These are phyloP conservation scores for Ovibos moschatus DNA, from an alignment of 2,113 vertebrate species.

Conservation along the genomic window DNA sequence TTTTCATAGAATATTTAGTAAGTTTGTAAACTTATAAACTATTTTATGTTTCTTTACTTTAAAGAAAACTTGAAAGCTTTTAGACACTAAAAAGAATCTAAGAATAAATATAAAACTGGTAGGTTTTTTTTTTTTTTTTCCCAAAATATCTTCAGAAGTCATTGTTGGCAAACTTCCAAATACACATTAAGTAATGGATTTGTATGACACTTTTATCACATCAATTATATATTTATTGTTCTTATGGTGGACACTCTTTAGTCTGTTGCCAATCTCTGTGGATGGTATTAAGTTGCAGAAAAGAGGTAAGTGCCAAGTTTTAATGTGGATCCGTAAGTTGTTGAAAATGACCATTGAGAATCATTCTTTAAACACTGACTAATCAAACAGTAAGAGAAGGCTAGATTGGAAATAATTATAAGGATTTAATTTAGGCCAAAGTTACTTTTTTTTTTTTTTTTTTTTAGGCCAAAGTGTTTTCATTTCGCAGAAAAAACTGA, in stretches of 20 bases:
- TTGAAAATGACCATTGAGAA: not conserved
- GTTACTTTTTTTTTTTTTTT: not conserved
- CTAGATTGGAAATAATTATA: not conserved
- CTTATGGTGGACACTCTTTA: not conserved
- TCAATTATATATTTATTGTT: not conserved
- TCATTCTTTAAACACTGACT: not conserved
- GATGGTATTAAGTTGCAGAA: not conserved
- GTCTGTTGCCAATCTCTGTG: not conserved
- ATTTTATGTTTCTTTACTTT: not conserved
- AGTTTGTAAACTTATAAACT: not conserved
- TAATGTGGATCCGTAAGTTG: not conserved
- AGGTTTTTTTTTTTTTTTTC: not conserved
- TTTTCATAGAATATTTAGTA: not conserved
- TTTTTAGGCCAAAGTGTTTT: not conserved
- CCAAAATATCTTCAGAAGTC: not conserved
- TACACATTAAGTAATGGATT: not conserved
- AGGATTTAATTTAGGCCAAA: not conserved
- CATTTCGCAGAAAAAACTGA: not conserved
- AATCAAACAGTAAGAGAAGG: not conserved
- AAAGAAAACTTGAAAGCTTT: not conserved
- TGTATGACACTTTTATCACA: not conserved
- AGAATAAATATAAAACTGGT: not conserved
- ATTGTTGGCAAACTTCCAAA: not conserved
- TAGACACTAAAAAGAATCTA: not conserved
- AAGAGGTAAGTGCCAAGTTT: not conserved